A percentile compares a stretch with the other conserved stretches of the same genome.
phyloP scores from a whole-genome alignment of 2,888 invertebrate species.

The Sabatieria punctata region DNA sequence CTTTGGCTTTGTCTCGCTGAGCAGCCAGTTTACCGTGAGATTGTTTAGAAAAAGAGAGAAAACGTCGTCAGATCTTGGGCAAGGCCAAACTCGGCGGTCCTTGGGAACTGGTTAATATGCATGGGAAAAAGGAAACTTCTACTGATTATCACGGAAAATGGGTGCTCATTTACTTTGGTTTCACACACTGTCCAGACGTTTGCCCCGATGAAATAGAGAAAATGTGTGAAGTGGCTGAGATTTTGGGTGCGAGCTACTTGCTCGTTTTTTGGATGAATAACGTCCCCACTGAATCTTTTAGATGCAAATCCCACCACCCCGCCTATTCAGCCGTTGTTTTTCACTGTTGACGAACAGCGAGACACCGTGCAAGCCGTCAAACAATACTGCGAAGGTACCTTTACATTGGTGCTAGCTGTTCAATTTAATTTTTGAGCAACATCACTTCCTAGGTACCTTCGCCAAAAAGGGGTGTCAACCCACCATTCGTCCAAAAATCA shows the following conservation, averaged over 20 bases:
- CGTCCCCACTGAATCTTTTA: background rate
- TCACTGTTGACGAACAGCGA: constrained; percentile 84
- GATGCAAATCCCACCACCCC: background rate
- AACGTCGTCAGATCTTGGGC: constrained; percentile 62
- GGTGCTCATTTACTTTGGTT: constrained; percentile 93
- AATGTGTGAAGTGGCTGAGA: constrained; percentile 49
- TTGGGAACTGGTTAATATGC: constrained; percentile 54
- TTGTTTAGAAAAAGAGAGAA: constrained; percentile 44
- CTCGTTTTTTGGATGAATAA: too few species aligned
- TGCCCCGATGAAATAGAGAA: constrained; percentile 99
- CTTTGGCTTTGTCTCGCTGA: too few species aligned
- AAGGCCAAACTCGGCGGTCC: constrained; percentile 81
- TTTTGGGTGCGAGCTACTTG: too few species aligned
- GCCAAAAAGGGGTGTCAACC: too few species aligned
- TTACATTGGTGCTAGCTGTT: too few species aligned
- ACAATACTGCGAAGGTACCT: constrained; percentile 47
- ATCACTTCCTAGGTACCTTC: too few species aligned
- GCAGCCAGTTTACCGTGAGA: too few species aligned
- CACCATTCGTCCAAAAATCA: too few species aligned
- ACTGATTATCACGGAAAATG: constrained; percentile 54
- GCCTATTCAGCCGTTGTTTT: constrained; percentile 63
- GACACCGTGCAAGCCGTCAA: constrained; percentile 67
- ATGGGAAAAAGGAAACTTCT: constrained; percentile 41
- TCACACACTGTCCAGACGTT: constrained; percentile 96
- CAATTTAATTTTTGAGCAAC: too few species aligned